Evolutionary conservation across 1,140 invertebrate species (phyloP), one percentile per base, ranked within the genome.

Genomic region (Euwallacea similis): DNA sequence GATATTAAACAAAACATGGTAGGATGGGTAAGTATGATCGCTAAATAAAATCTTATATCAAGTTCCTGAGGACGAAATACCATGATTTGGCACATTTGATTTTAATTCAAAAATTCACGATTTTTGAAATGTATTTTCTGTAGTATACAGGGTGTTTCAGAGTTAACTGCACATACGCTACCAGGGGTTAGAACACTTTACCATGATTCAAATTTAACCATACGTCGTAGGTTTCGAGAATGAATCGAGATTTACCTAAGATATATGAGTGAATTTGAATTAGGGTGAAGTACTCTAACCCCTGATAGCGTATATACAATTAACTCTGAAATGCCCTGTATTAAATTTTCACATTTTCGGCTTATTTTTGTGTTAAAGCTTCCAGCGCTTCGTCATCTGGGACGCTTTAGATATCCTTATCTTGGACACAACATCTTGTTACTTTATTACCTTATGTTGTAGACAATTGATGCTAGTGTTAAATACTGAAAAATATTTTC

Each of bases 1-100:
- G 76, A 79, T 66, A 78, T 79, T 53, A 76, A 79, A 67, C 76
- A 79, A 71, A 81, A 79, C 58, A 80, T 82, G 79, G 79, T 82
- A 66, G 77, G 79, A 56, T 82, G 81, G 80, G 81, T 82, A 79
- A 74, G 74, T 33, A 33, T 33, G 21, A 33, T 33, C 4, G 4
- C 21, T 33, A 33, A 33, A 33, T 33, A 33, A 33, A 33, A 33
- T 33, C 4, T 33, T 33, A 33, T 33, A 33, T 2, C 4, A 33
- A 1, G 4, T 33, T 33, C 21, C 4, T 33, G 21, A 33, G 21
- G 1, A 33, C 21, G 21, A 33, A 33, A 33, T 33, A 33, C 4
- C 21, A 33, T 33, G 21, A 33, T 33, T 33, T 33, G 21, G 21
- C 4, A 33, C 21, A 59, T 1, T n/a, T 46, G 44, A 54, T 58